These are phyloP conservation scores for honey bee (Apis mellifera) DNA, from an alignment of 1,140 invertebrate genomes.

Conservation along the genomic window Amel_HAv3.1 CM009932.2:15272001-15272500, in stretches of 20 bases:
- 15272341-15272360: not conserved
- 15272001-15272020: not conserved
- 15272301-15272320: conserved; percentile 59
- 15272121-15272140: not conserved
- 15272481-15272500: not conserved
- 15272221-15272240: conserved; percentile 89
- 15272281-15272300: conserved; percentile 54
- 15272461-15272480: not conserved
- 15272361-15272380: not conserved
- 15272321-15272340: conserved; percentile 14
- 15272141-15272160: not conserved
- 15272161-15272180: not conserved
- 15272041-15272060: too few species aligned
- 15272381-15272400: not conserved
- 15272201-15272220: conserved; percentile 86
- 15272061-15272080: not conserved
- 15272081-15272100: not conserved
- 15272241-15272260: conserved; percentile 73
- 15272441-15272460: too few species aligned
- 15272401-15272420: too few species aligned
- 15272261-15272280: conserved; percentile 58
- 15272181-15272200: not conserved
- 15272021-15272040: too few species aligned
- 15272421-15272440: not conserved
- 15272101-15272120: conserved; percentile 5